A percentile compares a stretch with the other conserved stretches of the same genome.
phyloP scores from a whole-genome alignment of 53 echinoderm and acorn worm species.

The Temnopleurus reevesii region DNA sequence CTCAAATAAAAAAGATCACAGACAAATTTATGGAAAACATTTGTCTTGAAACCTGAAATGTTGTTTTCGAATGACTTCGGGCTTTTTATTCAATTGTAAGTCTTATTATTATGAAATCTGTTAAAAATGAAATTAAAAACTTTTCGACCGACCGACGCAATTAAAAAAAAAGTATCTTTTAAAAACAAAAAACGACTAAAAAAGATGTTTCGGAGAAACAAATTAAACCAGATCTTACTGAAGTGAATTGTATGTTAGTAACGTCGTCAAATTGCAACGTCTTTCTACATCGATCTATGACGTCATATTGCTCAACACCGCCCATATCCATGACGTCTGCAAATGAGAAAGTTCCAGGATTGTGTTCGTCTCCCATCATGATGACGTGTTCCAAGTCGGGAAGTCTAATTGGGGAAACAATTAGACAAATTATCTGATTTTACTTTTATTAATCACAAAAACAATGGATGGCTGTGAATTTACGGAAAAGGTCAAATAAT shows the following conservation, averaged over 20 bases:
- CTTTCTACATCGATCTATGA: constrained; percentile 31
- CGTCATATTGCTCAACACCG: constrained; percentile 30
- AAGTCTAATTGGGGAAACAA: constrained; percentile 38
- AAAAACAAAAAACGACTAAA: too few species aligned
- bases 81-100: background rate
- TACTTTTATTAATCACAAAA: too few species aligned
- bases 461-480: too few species aligned
- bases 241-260: constrained; percentile 80
- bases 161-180: too few species aligned
- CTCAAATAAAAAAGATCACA: too few species aligned
- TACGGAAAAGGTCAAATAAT: too few species aligned
- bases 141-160: too few species aligned
- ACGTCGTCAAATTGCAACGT: constrained; percentile 71
- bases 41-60: too few species aligned
- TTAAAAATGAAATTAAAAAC: background rate
- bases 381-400: constrained; percentile 67
- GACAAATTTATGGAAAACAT: too few species aligned
- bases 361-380: constrained; percentile 63
- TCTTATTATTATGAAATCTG: background rate
- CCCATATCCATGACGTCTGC: constrained; percentile 72
- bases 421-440: background rate
- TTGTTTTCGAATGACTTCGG: too few species aligned
- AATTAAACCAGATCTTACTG: constrained; percentile 58
- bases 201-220: too few species aligned
- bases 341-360: constrained; percentile 69